Percentiles rank a stretch among this genome's conserved stretches.
These are phyloP conservation scores for Caenorhabditis macrosperma DNA, from an alignment of 2,888 invertebrate genomes.

Conservation along the genomic window DNA sequence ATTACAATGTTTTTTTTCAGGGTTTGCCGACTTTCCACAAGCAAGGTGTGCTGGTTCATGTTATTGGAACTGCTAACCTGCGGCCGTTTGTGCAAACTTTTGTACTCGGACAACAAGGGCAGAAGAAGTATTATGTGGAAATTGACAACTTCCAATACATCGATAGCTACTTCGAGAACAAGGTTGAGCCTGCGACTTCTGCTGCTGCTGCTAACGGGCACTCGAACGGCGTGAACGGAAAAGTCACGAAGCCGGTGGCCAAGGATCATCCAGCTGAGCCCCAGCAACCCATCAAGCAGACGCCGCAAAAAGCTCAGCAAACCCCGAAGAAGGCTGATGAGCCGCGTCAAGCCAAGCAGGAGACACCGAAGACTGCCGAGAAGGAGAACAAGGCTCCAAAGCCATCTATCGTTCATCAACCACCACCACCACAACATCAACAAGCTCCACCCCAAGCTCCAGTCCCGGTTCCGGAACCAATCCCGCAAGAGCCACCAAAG, in stretches of 20 bases:
- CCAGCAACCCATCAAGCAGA: constrained; percentile 17
- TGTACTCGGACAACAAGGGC: constrained; percentile 66
- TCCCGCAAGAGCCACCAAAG: constrained; percentile 41
- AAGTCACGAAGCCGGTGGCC: constrained; percentile 13
- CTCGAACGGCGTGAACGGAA: constrained; percentile 30
- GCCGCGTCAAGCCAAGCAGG: constrained; percentile 12
- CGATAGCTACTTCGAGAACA: constrained; percentile 45
- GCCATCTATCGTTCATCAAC: not conserved
- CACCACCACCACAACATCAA: constrained; percentile 2
- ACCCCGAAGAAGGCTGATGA: constrained; percentile 42
- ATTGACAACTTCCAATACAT: constrained; percentile 62
- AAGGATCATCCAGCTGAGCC: constrained; percentile 18
- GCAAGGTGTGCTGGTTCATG: constrained; percentile 56
- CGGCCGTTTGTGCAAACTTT: constrained; percentile 68
- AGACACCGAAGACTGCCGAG: constrained; percentile 26
- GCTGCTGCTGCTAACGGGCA: constrained; percentile 25
- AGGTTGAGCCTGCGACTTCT: not conserved
- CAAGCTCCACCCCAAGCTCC: constrained; percentile 27
- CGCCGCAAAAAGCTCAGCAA: constrained; percentile 17
- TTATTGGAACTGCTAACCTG: constrained; percentile 54
- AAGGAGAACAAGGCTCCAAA: constrained; percentile 34
- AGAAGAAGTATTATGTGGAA: constrained; percentile 70
- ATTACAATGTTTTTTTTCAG: constrained; percentile 10
- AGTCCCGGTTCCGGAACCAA: constrained; percentile 21
- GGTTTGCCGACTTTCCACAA: constrained; percentile 48